Percentiles rank a stretch among this genome's conserved stretches.
Conservation (phyloP, 2,797 vertebrate genomes). For the Sebastes iracundus region DNA sequence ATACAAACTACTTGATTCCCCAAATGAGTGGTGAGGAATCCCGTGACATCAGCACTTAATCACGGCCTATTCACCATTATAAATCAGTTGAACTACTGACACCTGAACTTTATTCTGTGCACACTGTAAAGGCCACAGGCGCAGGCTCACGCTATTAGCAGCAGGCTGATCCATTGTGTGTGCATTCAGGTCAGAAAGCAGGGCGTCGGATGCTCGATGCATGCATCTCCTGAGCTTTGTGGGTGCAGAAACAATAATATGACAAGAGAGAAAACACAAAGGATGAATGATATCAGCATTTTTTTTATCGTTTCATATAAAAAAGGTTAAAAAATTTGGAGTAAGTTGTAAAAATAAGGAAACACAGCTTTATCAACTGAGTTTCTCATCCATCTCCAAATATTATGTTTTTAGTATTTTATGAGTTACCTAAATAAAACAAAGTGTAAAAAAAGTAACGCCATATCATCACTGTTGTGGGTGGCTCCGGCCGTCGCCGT, state of each 20-base stretch:
- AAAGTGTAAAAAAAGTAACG: not conserved
- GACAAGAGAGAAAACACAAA: conserved; percentile 25
- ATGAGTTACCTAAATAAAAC: not conserved
- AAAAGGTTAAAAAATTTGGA: not conserved
- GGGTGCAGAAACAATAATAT: conserved; percentile 48
- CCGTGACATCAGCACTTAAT: conserved; percentile 81
- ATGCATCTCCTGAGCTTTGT: conserved; percentile 66
- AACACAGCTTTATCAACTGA: not conserved
- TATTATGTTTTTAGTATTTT: not conserved
- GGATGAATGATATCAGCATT: conserved; percentile 17
- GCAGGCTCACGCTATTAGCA: conserved; percentile 74
- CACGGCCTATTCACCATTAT: conserved; percentile 81
- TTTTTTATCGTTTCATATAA: not conserved
- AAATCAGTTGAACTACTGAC: conserved; percentile 88
- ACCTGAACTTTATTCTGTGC: conserved; percentile 85
- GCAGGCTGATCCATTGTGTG: conserved; percentile 82
- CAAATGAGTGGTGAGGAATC: conserved; percentile 82
- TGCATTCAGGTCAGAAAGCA: conserved; percentile 82
- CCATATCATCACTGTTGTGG: not conserved
- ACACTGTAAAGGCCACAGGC: conserved; percentile 82
- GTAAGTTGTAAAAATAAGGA: not conserved
- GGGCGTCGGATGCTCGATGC: conserved; percentile 43
- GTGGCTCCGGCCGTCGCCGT: no score
- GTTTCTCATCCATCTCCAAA: not conserved
- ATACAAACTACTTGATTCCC: conserved; percentile 82